Conservation (phyloP, 2,888 invertebrate species). For the Synergus umbraculus region DNA sequence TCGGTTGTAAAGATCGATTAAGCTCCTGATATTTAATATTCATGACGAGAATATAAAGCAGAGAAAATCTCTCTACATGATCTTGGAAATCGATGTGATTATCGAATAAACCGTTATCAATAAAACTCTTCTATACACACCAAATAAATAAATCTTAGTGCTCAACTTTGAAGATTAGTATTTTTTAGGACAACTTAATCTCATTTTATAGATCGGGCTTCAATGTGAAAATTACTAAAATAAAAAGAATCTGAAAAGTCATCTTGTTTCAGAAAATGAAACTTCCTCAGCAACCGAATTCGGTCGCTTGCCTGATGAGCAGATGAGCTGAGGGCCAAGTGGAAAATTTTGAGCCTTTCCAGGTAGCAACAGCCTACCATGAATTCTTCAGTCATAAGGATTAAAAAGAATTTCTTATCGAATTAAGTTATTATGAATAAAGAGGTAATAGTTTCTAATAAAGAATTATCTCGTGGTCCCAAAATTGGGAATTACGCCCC, state of each 20-base stretch:
- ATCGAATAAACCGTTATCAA: neutral
- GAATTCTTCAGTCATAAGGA: neutral
- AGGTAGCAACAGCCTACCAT: neutral
- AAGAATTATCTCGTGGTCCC: no score
- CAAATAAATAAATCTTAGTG: neutral
- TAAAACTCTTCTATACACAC: neutral
- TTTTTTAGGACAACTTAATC: neutral
- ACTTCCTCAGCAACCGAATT: conserved; percentile 14
- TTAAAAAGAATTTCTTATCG: neutral
- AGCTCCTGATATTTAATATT: conserved; percentile 1
- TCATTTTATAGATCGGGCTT: neutral
- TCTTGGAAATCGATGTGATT: no score
- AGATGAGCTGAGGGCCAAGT: neutral
- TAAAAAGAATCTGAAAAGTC: neutral
- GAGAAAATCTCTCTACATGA: no score
- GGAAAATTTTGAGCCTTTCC: conserved; percentile 10
- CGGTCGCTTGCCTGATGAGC: neutral
- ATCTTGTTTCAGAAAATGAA: conserved; percentile 13
- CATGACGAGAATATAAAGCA: neutral
- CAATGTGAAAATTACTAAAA: neutral
- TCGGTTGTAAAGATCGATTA: neutral
- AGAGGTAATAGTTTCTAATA: neutral
- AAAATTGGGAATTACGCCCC: no score
- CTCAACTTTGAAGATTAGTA: neutral
- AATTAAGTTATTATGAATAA: neutral